Evolutionary conservation across 37 sponge, comb jelly and placozoan genomes (phyloP), one percentile per base, ranked within the genome.

Genomic region (Eunapius fragilis): DNA sequence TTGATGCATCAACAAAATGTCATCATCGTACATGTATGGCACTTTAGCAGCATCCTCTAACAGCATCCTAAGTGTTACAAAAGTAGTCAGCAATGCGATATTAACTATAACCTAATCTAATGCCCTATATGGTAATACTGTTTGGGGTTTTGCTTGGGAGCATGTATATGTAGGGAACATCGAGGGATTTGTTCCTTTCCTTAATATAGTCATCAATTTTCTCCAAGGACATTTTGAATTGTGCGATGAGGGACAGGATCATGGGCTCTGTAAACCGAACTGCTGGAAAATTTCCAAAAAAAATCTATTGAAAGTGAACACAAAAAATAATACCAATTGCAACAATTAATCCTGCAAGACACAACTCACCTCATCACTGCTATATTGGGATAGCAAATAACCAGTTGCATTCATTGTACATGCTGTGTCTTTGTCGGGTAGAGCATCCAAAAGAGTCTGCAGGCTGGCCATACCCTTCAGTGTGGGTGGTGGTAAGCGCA

Each of bases 401-500:
- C 72, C 81, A 28, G 67, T 33, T 28, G 12, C 69, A 71, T 84
- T 67, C 24, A 33, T 73, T 23, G 19, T 25, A n/a, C 14, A 17
- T 14, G 79, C 73, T 5, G 70, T 73, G 12, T 81, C 36, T 33
- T 31, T 37, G 34, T 79, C 74, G 23, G 91, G 91, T 27, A 94
- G 82, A 24, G 84, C 31, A 12, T 41, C 37, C 71, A 94, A 69
- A 19, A 94, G 33, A 30, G 31, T 31, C 28, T 94, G 37, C 37
- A 81, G n/a, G 30, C 75, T 75, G 58, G 74, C 47, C n/a, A 23
- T 30, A 11, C 88, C 91, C 27, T 91, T 91, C 75, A 82, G 41
- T 12, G 78, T 69, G 17, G 91, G 91, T 23, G 87, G 88, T 49
- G 89, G 84, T 30, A 81, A 9, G 68, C 82, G 77, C 69, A 95